These are phyloP conservation scores for Myoxocephalus aenaeus DNA, from an alignment of 2,797 vertebrate species.

Conservation along the genomic window DNA sequence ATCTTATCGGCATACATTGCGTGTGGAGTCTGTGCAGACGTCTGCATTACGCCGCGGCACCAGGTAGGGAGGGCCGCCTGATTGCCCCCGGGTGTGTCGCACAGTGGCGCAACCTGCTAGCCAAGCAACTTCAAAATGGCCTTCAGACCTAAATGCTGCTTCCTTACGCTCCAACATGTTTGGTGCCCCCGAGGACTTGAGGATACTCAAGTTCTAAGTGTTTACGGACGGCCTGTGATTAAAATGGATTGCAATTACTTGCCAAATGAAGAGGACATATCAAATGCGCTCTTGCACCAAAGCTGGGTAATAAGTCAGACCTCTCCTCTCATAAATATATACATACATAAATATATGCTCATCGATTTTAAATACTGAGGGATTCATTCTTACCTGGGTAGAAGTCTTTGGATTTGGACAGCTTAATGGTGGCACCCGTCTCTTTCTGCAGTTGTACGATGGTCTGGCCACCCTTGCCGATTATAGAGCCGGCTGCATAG, in stretches of 20 bases:
- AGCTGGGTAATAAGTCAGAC: constrained; percentile 16
- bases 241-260: constrained; percentile 45
- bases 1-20: not conserved
- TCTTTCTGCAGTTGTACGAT: constrained; percentile 97
- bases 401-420: constrained; percentile 98
- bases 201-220: constrained; percentile 38
- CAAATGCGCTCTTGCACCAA: constrained; percentile 22
- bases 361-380: constrained; percentile 35
- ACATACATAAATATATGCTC: constrained; percentile 9
- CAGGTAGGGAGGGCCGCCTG: not conserved
- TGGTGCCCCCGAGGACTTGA: constrained; percentile 36
- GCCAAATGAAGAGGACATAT: constrained; percentile 50
- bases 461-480: constrained; percentile 95
- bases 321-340: constrained; percentile 19
- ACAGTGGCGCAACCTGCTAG: constrained; percentile 1
- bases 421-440: constrained; percentile 96
- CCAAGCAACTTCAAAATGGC: constrained; percentile 14
- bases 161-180: constrained; percentile 30
- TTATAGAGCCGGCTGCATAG: constrained; percentile 97
- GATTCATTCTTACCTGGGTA: constrained; percentile 89
- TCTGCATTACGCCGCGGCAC: not conserved
- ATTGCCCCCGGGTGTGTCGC: not conserved
- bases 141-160: constrained; percentile 26
- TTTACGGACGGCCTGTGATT: constrained; percentile 39
- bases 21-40: not conserved